Base-by-base conservation (phyloP, 2,113 vertebrate species). In the Entelurus aequoreus region DNA sequence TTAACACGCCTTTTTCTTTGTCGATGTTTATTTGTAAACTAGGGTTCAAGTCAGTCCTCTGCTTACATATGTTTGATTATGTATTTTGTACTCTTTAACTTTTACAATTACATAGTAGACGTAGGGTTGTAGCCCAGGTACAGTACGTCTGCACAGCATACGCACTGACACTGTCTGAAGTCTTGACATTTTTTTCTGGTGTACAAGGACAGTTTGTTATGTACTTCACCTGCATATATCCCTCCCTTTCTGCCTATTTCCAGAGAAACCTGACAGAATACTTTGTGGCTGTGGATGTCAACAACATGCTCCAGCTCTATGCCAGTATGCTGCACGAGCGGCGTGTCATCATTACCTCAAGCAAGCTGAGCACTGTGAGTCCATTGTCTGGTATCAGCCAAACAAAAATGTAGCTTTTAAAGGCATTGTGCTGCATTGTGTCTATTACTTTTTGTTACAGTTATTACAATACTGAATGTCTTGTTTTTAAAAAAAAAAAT, bases 331-430 rank as follows among this genome's bases (percentile, higher is more conserved):
- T 99, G 63, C 94, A 98, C 3, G 96, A 99, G 71, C 91, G 96
- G 46, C 90, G 96, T 76, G 91, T 98, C 90, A 90, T 98, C 81
- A 91, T 99, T 91, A 95, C 95, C 92, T 95, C 94, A 71, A 93
- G 93, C 88, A 99, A 99, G 90, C 91, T 99, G 84, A 98, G 96
- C 93, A 98, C 97, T 92, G 97, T 99, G 81, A 98, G 95, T 96
- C 79, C 79, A 57, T 49, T 60, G 28, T n/a, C 68, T 66, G 68
- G 55, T 52, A 71, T 35, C 38, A 47, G 59, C 52, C 11, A n/a
- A 47, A 35, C 48, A 11, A 14, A 65, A 65, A 54, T 8, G 19
- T 57, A 19, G 48, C 19, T 21, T 52, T 50, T 16, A 38, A 36
- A 58, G 49, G 50, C 38, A 53, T 13, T 44, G n/a, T 44, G 54